These are phyloP conservation scores for Paratrypauchen microcephalus DNA, from an alignment of 2,797 vertebrate species.

Conservation along the genomic window DNA sequence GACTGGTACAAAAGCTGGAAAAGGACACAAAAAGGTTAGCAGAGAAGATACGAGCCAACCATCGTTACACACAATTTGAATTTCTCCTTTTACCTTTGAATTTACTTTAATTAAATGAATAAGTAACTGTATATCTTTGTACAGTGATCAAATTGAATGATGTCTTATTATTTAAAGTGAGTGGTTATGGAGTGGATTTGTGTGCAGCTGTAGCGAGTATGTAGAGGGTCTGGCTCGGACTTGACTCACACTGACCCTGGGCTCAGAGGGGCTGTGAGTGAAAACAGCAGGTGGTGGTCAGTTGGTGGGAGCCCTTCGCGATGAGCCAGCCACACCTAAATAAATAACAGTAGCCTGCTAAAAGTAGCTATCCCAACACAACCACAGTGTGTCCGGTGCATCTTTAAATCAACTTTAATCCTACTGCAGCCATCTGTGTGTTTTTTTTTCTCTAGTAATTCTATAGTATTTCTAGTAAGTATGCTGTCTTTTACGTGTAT, in stretches of 20 bases:
- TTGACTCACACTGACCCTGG: constrained; percentile 37
- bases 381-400: background rate
- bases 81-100: no score
- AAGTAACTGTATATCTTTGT: no score
- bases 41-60: no score
- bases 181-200: no score
- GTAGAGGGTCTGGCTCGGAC: constrained; percentile 21
- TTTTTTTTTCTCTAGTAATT: constrained; percentile 2
- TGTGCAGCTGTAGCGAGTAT: constrained; percentile 11
- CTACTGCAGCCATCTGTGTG: background rate
- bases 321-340: constrained; percentile 39
- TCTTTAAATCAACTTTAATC: background rate
- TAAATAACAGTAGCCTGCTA: constrained; percentile 7
- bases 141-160: no score
- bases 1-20: no score
- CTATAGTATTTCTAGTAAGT: constrained; percentile 1
- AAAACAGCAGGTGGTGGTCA: constrained; percentile 67
- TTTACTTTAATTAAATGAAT: no score
- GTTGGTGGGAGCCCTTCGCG: constrained; percentile 14
- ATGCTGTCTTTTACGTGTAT: constrained; percentile 5
- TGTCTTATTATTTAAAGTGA: background rate
- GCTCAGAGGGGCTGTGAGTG: constrained; percentile 52
- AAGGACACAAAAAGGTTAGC: no score
- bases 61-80: no score
- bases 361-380: constrained; percentile 2